Evolutionary conservation across 2,888 invertebrate species (phyloP).

Genomic region (Caenorhabditis plicata): DNA sequence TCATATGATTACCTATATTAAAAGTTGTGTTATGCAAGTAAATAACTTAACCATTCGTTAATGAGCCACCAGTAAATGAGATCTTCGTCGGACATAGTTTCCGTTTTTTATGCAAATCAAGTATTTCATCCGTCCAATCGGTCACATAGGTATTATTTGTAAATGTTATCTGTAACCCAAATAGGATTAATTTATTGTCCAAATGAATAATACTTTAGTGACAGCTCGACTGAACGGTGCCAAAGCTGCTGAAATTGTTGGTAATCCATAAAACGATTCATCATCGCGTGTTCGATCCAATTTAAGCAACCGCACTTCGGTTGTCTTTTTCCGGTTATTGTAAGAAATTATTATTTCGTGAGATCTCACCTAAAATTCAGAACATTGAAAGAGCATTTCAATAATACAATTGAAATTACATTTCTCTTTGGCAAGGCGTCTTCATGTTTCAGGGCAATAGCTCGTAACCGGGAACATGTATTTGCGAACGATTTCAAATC

Average conservation of each 20-base stretch:
- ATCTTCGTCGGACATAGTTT: conserved; percentile 25
- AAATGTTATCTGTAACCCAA: conserved; percentile 25
- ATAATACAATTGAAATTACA: conserved; percentile 4
- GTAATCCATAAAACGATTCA: conserved; percentile 8
- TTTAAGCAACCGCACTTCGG: conserved; percentile 27
- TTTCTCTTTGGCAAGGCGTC: conserved; percentile 10
- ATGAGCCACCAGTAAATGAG: conserved; percentile 38
- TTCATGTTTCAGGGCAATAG: conserved; percentile 9
- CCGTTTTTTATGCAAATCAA: conserved; percentile 12
- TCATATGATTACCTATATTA: conserved; percentile 12
- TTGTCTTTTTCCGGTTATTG: conserved; percentile 12
- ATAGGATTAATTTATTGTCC: neutral
- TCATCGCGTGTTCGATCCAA: conserved; percentile 15
- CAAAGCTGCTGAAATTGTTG: conserved; percentile 18
- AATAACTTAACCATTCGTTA: conserved; percentile 27
- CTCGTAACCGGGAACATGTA: conserved; percentile 14
- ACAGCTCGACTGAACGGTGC: conserved; percentile 4
- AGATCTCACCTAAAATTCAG: conserved; percentile 13
- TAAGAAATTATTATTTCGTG: conserved; percentile 29
- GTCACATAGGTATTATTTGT: conserved; percentile 19
- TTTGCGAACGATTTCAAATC: conserved; percentile 18
- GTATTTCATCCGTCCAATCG: conserved; percentile 26
- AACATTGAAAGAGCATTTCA: neutral
- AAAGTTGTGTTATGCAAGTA: neutral
- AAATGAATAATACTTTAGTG: neutral